Evolutionary conservation across 2,888 invertebrate species (phyloP).

Genomic region (Napeogenes sylphis): DNA sequence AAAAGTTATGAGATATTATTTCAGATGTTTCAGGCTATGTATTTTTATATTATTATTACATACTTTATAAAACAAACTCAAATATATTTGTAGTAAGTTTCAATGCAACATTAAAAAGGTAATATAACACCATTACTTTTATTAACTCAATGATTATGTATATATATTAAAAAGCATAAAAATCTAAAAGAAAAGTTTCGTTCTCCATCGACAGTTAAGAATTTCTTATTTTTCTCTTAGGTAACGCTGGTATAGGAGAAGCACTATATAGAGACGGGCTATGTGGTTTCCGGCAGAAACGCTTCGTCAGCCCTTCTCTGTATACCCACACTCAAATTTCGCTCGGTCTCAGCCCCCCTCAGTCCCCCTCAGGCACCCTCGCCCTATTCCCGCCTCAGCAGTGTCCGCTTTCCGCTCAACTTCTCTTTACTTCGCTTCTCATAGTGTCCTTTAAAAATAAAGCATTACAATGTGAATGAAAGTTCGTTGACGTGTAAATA

Average conservation of each 20-base stretch:
- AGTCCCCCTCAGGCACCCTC: constrained; percentile 1
- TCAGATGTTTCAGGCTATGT: no score
- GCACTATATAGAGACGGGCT: not conserved
- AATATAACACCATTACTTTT: no score
- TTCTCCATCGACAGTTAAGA: no score
- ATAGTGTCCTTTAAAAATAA: constrained; percentile 2
- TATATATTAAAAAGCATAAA: no score
- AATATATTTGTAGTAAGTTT: no score
- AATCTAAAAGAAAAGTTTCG: no score
- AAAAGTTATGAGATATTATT: no score
- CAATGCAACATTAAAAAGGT: no score
- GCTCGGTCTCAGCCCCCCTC: constrained; percentile 4
- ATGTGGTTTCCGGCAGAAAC: constrained; percentile 3
- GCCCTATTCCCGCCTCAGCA: constrained; percentile 8
- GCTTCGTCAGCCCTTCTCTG: constrained; percentile 5
- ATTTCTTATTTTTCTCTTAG: not conserved
- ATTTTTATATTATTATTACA: no score
- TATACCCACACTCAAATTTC: constrained; percentile 4
- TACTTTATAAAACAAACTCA: no score
- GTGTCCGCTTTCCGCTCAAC: constrained; percentile 6
- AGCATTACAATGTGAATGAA: not conserved
- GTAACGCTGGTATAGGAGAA: not conserved
- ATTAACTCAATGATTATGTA: no score
- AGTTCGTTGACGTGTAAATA: not conserved
- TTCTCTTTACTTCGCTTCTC: constrained; percentile 3